These are phyloP conservation scores for Blomia tropicalis DNA, from an alignment of 2,888 invertebrate species.

Conservation along the genomic window DNA sequence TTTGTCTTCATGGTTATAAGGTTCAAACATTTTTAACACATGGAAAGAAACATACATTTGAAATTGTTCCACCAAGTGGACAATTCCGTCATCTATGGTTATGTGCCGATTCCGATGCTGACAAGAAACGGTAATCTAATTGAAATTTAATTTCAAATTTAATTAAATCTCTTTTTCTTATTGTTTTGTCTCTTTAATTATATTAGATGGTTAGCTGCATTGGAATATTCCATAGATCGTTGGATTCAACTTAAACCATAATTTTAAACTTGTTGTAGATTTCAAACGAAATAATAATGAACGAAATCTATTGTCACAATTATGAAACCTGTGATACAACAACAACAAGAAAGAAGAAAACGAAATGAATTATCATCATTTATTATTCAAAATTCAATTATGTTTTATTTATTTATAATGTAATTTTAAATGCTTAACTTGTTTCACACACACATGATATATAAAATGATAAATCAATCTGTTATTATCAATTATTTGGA, in stretches of 20 bases:
- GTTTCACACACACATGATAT: too few species aligned
- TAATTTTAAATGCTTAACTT: too few species aligned
- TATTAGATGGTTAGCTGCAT: conserved; percentile 73
- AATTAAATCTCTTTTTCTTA: neutral
- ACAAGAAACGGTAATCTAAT: conserved; percentile 62
- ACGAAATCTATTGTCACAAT: too few species aligned
- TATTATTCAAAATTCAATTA: too few species aligned
- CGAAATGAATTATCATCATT: too few species aligned
- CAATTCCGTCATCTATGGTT: conserved; percentile 76
- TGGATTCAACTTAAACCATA: conserved; percentile 46
- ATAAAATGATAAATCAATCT: too few species aligned
- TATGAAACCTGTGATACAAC: too few species aligned
- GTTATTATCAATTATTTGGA: too few species aligned
- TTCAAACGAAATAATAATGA: too few species aligned
- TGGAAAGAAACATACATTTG: conserved; percentile 71
- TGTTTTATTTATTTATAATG: too few species aligned
- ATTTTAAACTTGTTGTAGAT: too few species aligned
- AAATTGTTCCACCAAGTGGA: conserved; percentile 69
- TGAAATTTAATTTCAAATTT: neutral
- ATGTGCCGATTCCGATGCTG: conserved; percentile 82
- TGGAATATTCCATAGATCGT: conserved; percentile 84
- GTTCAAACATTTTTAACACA: conserved; percentile 59
- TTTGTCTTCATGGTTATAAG: conserved; percentile 80
- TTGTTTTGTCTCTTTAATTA: conserved; percentile 35
- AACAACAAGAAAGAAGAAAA: too few species aligned